These are phyloP conservation scores for Lepeophtheirus salmonis DNA, from an alignment of 1,140 invertebrate species.

Conservation along the genomic window DNA sequence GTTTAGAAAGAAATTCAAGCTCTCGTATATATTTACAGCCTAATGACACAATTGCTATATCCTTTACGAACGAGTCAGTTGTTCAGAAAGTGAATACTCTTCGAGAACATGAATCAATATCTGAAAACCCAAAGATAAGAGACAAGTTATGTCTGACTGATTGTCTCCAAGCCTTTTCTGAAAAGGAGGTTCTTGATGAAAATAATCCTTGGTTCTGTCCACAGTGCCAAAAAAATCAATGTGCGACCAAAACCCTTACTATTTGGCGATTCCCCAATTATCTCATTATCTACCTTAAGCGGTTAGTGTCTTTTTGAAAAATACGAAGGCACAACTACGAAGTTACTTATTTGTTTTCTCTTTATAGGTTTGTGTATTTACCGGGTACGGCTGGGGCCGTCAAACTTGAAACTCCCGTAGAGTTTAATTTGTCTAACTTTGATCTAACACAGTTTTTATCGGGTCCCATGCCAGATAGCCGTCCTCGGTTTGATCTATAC, in stretches of 20 bases:
- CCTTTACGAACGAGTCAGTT: constrained; percentile 23
- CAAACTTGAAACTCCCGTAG: constrained; percentile 45
- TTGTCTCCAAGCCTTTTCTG: constrained; percentile 45
- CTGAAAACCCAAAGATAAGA: constrained; percentile 30
- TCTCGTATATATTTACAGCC: constrained; percentile 27
- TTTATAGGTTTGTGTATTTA: constrained; percentile 45
- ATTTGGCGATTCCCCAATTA: constrained; percentile 47
- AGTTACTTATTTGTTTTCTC: constrained; percentile 19
- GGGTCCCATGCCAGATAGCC: constrained; percentile 23
- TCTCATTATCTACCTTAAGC: constrained; percentile 48
- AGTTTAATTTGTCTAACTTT: constrained; percentile 39
- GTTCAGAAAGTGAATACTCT: background rate
- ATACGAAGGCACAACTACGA: no score
- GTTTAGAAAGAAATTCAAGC: constrained; percentile 27
- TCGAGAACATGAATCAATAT: constrained; percentile 24
- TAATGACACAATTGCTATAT: constrained; percentile 38
- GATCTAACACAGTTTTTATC: constrained; percentile 31
- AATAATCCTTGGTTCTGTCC: constrained; percentile 52
- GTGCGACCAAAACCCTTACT: constrained; percentile 45
- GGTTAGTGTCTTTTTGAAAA: no score
- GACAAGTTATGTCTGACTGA: constrained; percentile 39
- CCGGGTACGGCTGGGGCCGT: constrained; percentile 34
- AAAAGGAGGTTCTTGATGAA: constrained; percentile 45
- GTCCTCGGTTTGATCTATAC: constrained; percentile 39
- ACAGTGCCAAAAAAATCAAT: constrained; percentile 41